Evolutionary conservation across 35 echinoderm and acorn worm species (phyloP).

Genomic region (Chiridota heheva): DNA sequence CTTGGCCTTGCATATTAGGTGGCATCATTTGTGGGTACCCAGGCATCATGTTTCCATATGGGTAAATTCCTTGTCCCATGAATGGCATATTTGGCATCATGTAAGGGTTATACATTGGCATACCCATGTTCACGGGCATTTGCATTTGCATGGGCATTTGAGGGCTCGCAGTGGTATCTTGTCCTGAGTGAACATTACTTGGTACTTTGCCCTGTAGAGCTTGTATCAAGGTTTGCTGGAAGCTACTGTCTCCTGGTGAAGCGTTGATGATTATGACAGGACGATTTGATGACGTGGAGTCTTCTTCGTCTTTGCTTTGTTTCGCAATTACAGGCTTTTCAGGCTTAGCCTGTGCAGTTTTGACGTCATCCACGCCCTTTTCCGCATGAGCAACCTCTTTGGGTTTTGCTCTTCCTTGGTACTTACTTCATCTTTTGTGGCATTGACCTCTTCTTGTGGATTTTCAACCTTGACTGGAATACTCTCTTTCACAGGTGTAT

Average conservation of each 20-base stretch:
- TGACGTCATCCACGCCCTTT: too few relatives aligned
- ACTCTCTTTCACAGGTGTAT: too few relatives aligned
- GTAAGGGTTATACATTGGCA: slow-evolving; percentile 34
- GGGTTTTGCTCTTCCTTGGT: too few relatives aligned
- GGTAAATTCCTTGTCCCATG: neutral
- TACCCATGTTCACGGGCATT: slow-evolving; percentile 3
- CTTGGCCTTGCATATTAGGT: neutral
- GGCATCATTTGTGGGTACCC: slow-evolving; percentile 15
- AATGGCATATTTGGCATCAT: neutral
- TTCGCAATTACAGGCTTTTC: too few relatives aligned
- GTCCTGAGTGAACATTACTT: neutral
- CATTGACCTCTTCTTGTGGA: too few relatives aligned
- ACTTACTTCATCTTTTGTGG: too few relatives aligned
- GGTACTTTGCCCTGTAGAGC: neutral
- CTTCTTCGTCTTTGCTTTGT: neutral
- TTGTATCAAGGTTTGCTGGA: neutral
- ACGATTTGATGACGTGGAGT: too few relatives aligned
- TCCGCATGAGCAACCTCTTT: too few relatives aligned
- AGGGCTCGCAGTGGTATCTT: neutral
- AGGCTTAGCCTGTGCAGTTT: too few relatives aligned
- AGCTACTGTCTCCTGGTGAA: neutral
- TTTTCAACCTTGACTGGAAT: too few relatives aligned
- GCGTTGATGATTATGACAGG: slow-evolving; percentile 29
- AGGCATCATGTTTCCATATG: neutral
- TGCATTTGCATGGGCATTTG: slow-evolving; percentile 12